These are phyloP conservation scores for Drosophila histrio DNA, from an alignment of 2,888 invertebrate species.

Conservation along the genomic window DNA sequence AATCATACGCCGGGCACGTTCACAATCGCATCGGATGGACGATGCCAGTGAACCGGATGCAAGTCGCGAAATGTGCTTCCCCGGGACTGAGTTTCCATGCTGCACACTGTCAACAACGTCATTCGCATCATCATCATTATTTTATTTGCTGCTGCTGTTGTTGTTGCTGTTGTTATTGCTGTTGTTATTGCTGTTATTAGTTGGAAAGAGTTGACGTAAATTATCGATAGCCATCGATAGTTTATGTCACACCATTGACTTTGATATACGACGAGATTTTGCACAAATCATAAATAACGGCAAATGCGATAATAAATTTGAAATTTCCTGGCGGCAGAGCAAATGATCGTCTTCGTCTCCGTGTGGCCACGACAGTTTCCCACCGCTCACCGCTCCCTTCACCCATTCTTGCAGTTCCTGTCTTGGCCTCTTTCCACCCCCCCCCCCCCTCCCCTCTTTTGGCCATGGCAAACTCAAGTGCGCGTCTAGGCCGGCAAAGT, in stretches of 20 bases:
- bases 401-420: not conserved
- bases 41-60: conserved; percentile 46
- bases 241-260: conserved; percentile 81
- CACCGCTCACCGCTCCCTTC: not conserved
- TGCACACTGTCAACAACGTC: conserved; percentile 47
- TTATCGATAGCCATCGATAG: conserved; percentile 82
- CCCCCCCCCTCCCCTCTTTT: conserved; percentile 39
- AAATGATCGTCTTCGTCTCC: conserved; percentile 69
- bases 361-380: conserved; percentile 30
- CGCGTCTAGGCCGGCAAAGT: conserved; percentile 55
- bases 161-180: conserved; percentile 9
- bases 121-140: conserved; percentile 48
- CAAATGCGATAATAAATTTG: conserved; percentile 84
- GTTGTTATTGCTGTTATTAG: conserved; percentile 35
- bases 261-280: conserved; percentile 82
- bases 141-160: conserved; percentile 10
- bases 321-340: conserved; percentile 81
- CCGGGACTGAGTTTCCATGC: conserved; percentile 19
- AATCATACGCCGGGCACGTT: conserved; percentile 24
- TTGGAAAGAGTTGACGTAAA: conserved; percentile 80
- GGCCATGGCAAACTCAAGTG: conserved; percentile 27
- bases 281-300: conserved; percentile 84
- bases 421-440: no score
- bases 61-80: conserved; percentile 29
- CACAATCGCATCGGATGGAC: conserved; percentile 18